Conservation (phyloP, 2,888 invertebrate genomes). For the Chymomyza amoena region DNA sequence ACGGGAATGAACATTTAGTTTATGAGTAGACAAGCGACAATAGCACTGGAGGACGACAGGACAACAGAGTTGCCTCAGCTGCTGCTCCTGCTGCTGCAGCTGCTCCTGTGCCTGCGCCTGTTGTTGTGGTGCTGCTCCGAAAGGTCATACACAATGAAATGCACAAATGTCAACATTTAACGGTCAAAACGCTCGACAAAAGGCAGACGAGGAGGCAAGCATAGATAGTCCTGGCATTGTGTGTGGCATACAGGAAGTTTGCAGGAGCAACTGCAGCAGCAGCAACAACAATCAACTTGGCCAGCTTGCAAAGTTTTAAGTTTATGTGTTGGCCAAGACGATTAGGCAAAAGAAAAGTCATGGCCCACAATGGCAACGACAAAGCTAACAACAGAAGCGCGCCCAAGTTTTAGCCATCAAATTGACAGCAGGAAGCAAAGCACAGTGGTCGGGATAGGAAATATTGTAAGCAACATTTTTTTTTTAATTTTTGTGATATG, state of each 20-base stretch:
- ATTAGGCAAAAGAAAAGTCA: slow-evolving; percentile 46
- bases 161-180: slow-evolving; percentile 73
- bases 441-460: not conserved
- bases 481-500: too few relatives aligned
- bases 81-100: slow-evolving; percentile 35
- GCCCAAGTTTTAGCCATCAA: not conserved
- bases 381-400: slow-evolving; percentile 7
- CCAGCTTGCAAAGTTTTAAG: slow-evolving; percentile 51
- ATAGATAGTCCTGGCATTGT: slow-evolving; percentile 42
- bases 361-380: slow-evolving; percentile 40
- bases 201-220: slow-evolving; percentile 10
- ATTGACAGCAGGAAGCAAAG: not conserved
- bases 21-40: slow-evolving; percentile 72
- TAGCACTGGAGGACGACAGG: slow-evolving; percentile 26
- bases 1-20: slow-evolving; percentile 67
- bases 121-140: slow-evolving; percentile 55
- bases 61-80: not conserved
- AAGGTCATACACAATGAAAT: slow-evolving; percentile 70
- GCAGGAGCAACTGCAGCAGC: not conserved
- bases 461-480: not conserved
- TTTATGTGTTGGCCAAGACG: slow-evolving; percentile 46
- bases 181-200: slow-evolving; percentile 63
- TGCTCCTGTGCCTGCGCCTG: slow-evolving; percentile 23
- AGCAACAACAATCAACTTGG: slow-evolving; percentile 1
- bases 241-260: slow-evolving; percentile 34